A percentile compares a stretch with the other conserved stretches of the same genome.
These are phyloP conservation scores for Limnephilus rhombicus DNA, from an alignment of 2,888 invertebrate genomes.

Conservation along the genomic window DNA sequence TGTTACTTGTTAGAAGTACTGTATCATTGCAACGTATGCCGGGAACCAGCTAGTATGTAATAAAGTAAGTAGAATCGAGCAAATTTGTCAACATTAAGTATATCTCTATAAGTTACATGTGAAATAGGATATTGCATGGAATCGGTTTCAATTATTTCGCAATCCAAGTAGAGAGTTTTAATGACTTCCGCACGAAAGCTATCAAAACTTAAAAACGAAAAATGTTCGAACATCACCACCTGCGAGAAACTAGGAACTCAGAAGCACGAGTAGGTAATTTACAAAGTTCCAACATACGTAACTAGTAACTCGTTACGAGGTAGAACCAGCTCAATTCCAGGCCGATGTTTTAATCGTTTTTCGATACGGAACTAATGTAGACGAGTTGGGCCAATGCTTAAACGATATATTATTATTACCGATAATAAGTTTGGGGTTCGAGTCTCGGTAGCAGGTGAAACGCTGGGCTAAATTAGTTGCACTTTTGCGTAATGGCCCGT, in stretches of 20 bases:
- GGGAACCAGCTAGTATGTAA: too few relatives aligned
- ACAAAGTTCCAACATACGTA: neutral
- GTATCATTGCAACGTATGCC: too few relatives aligned
- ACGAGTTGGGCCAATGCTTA: neutral
- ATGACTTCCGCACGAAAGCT: neutral
- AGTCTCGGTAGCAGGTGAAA: slow-evolving; percentile 23
- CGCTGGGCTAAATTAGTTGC: neutral
- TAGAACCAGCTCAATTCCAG: neutral
- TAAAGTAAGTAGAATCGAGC: too few relatives aligned
- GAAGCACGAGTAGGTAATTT: neutral
- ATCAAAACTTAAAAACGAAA: neutral
- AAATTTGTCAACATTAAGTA: too few relatives aligned
- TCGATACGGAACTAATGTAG: neutral
- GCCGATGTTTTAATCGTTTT: neutral
- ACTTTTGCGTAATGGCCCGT: neutral
- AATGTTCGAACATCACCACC: neutral
- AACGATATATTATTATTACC: neutral
- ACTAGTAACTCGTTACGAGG: neutral
- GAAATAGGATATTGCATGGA: too few relatives aligned
- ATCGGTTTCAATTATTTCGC: neutral
- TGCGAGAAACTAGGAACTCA: neutral
- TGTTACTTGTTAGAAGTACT: too few relatives aligned
- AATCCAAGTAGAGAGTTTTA: neutral
- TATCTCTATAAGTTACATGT: too few relatives aligned
- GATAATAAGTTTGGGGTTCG: slow-evolving; percentile 5